Evolutionary conservation across 2,888 invertebrate genomes (phyloP), one percentile per base, ranked within the genome.

Genomic region (Oligia fasciuncula): DNA sequence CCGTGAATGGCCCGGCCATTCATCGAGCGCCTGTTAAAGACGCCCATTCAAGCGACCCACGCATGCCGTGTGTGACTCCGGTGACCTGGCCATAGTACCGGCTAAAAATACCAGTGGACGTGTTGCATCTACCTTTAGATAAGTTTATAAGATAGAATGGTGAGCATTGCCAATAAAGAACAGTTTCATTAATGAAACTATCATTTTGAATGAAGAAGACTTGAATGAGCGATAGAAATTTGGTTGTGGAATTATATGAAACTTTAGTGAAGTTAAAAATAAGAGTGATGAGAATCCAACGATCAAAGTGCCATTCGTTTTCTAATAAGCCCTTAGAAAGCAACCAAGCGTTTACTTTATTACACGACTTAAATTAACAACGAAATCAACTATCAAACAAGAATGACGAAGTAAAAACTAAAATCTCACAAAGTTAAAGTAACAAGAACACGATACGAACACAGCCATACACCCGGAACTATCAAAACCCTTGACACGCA

Each of bases 21-120:
- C 94, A 93, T 89, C 79, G 84, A 79, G 62, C 77, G 80, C 71
- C 82, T 70, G 85, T 89, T 90, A 92, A 93, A 89, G 91, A 87
- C 87, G 84, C 81, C 91, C 93, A 93, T 94, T 94, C 93, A 93
- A 88, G 43, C 90, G 87, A 87, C 93, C 93, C 93, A 93, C 93
- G 91, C 92, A 80, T 88, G 88, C 90, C 89, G 89, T 89, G 85
- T 89, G 88, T 83, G 87, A 83, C 88, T 88, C 74, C 83, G 62
- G 79, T 89, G 89, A 90, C 90, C 90, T 83, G 85, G 68, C 80
- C 81, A 81, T 83, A 90, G 80, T 87, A 85, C 81, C 84, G 81
- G 80, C 87, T 90, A 89, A 89, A 89, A 87, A 90, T 89, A 88
- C 87, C 90, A 80, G 80, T 81, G 82, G 73, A 77, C 77, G 79